Evolutionary conservation across 2,888 invertebrate species (phyloP).

Genomic region (Masnerella sp.): DNA sequence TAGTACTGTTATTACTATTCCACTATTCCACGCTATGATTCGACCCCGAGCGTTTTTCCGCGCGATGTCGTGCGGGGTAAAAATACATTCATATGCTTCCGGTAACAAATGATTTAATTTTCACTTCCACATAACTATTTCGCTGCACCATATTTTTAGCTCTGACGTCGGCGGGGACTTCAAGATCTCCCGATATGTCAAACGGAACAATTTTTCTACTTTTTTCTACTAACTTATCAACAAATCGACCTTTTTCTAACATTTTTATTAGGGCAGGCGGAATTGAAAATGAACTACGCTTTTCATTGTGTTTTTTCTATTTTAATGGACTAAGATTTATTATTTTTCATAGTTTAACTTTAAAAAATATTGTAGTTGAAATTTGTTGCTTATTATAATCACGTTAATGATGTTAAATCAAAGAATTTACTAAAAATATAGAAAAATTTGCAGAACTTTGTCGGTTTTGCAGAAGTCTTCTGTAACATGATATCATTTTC

Average conservation of each 20-base stretch:
- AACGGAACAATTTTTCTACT: conserved; percentile 35
- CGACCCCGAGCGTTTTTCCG: conserved; percentile 20
- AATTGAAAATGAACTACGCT: background rate
- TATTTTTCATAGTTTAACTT: too few relatives aligned
- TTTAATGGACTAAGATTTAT: too few relatives aligned
- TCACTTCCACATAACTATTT: conserved; percentile 37
- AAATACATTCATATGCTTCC: conserved; percentile 47
- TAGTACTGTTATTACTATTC: conserved; percentile 7
- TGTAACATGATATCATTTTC: too few relatives aligned
- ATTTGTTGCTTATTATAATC: too few relatives aligned
- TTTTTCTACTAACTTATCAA: conserved; percentile 24
- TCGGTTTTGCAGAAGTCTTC: too few relatives aligned
- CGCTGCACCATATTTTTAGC: conserved; percentile 31
- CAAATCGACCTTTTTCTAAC: conserved; percentile 23
- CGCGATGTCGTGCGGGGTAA: conserved; percentile 33
- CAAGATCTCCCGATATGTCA: conserved; percentile 42
- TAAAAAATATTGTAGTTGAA: too few relatives aligned
- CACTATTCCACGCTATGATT: conserved; percentile 7
- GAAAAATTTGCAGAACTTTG: too few relatives aligned
- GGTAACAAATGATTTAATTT: conserved; percentile 50
- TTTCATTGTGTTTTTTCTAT: background rate
- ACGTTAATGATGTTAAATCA: too few relatives aligned
- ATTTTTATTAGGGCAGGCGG: conserved; percentile 3
- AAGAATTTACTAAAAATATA: too few relatives aligned
- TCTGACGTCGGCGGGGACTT: conserved; percentile 26